Evolutionary conservation across 2,888 invertebrate species (phyloP), one percentile per base, ranked within the genome.

Genomic region (Nineta flava): DNA sequence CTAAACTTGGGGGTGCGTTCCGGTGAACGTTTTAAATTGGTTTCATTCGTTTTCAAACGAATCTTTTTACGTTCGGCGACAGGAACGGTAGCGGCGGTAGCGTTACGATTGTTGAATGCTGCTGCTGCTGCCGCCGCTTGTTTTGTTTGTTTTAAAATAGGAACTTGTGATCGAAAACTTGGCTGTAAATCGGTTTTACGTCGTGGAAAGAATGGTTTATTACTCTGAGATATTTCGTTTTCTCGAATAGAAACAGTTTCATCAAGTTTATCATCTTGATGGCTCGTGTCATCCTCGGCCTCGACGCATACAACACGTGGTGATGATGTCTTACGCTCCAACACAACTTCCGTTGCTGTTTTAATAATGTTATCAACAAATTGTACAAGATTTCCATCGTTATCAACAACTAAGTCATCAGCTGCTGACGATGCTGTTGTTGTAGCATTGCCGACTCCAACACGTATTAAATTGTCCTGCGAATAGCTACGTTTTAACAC

Each of bases 221-320:
- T n/a, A n/a, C n/a, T 26, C 49, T 45, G 19, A 49, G 45, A 45
- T 34, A 49, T 26, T 49, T 49, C 17, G 17, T 49, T 41, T 35
- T 49, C 41, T 49, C 49, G 9, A 44, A 26, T 45, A 45, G 26
- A 35, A 45, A 49, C 19, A 9, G 16, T 42, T 41, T 31, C 19
- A 26, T 5, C 7, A 26, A 26, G 26, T n/a, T 35, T 32, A n/a
- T 32, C n/a, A 12, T 19, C 35, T 15, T 47, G 32, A 34, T n/a
- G 10, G 10, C 12, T 15, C 4, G 17, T 5, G 16, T 32, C 17
- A 34, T 34, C 34, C 4, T 45, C 45, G 15, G 26, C 26, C n/a
- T 31, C 31, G 10, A n/a, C n/a, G n/a, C n/a, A n/a, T n/a, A n/a
- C n/a, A n/a, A n/a, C n/a, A n/a, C n/a, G n/a, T 32, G 13, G 32